phyloP scores from a whole-genome alignment of 1,140 invertebrate species.

The Telenomus remus region DNA sequence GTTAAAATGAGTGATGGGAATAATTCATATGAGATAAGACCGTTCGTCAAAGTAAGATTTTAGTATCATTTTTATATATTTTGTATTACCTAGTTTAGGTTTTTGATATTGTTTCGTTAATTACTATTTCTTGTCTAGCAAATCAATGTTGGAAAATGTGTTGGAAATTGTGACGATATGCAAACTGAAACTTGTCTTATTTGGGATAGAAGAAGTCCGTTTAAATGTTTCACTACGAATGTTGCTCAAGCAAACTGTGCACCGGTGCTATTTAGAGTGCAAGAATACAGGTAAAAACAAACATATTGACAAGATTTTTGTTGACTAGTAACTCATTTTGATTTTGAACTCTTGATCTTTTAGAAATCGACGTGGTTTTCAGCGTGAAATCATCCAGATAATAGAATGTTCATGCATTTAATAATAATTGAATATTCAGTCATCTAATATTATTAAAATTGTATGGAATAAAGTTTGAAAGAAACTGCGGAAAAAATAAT shows the following conservation, averaged over 20 bases:
- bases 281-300: slow-evolving; percentile 70
- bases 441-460: too few relatives aligned
- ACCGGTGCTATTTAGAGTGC: slow-evolving; percentile 72
- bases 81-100: too few relatives aligned
- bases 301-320: background rate
- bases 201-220: slow-evolving; percentile 69
- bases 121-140: slow-evolving; percentile 59
- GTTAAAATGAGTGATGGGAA: slow-evolving; percentile 65
- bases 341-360: slow-evolving; percentile 20
- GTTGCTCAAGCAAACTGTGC: slow-evolving; percentile 68
- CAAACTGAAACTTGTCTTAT: slow-evolving; percentile 71
- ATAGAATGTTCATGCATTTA: slow-evolving; percentile 73
- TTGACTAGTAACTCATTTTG: background rate
- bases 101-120: background rate
- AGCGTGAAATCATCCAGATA: slow-evolving; percentile 73
- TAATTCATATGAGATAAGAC: slow-evolving; percentile 67
- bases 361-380: slow-evolving; percentile 69
- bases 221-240: slow-evolving; percentile 71
- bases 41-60: slow-evolving; percentile 63
- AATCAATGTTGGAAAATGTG: slow-evolving; percentile 75
- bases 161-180: slow-evolving; percentile 71
- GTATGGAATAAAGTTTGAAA: background rate
- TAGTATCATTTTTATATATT: background rate
- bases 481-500: background rate
- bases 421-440: too few relatives aligned